A percentile compares a stretch with the other conserved stretches of the same genome.
Evolutionary conservation across 2,888 invertebrate species (phyloP).

Genomic region (Tenthredo notha): DNA sequence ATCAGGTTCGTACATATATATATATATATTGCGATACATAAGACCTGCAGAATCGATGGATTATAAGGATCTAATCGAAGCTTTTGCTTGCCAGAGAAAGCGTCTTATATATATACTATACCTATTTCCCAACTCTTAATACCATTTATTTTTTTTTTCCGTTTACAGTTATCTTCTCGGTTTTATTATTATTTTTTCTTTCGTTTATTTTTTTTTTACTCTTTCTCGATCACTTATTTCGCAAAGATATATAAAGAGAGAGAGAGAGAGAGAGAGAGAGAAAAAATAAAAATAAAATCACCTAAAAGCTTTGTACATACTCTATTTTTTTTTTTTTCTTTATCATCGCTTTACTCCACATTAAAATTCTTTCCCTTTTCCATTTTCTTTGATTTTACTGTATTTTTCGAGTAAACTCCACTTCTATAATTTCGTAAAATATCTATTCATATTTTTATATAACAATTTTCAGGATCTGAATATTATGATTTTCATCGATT

Average conservation of each 20-base stretch:
- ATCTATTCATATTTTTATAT: too few relatives aligned
- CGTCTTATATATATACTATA: constrained; percentile 56
- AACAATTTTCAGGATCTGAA: too few relatives aligned
- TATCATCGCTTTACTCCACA: background rate
- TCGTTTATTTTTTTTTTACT: background rate
- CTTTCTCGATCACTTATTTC: background rate
- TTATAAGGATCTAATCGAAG: constrained; percentile 64
- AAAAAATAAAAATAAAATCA: too few relatives aligned
- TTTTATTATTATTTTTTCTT: background rate
- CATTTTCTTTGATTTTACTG: too few relatives aligned
- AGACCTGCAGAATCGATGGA: constrained; percentile 64
- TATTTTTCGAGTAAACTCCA: too few relatives aligned
- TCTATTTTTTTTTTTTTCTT: too few relatives aligned
- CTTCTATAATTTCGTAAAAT: too few relatives aligned
- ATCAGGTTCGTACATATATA: background rate
- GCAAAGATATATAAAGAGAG: background rate
- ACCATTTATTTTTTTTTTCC: constrained; percentile 48
- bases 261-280: too few relatives aligned
- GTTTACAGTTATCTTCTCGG: background rate
- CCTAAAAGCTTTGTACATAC: too few relatives aligned
- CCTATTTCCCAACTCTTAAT: constrained; percentile 44
- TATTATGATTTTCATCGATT: too few relatives aligned
- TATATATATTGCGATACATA: background rate
- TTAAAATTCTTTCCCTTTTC: background rate
- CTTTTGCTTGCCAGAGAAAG: constrained; percentile 55